Evolutionary conservation across 2,888 invertebrate genomes (phyloP), one percentile per base, ranked within the genome.

Genomic region (Orchestes rusci): DNA sequence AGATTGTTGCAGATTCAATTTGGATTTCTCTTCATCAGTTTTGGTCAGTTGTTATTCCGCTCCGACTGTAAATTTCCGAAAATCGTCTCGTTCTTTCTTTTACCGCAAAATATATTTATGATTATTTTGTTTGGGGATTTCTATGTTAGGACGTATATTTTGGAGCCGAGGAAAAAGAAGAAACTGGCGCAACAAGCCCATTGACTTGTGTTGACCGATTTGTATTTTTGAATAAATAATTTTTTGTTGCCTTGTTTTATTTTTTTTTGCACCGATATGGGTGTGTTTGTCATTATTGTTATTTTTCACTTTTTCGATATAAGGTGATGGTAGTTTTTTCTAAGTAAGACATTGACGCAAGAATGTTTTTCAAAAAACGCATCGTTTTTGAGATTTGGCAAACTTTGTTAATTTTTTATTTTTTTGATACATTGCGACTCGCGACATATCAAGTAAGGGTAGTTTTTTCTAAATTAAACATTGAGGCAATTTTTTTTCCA

Each of bases 41-140:
- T 72, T 65, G 49, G 62, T 0, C 55, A 64, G 10, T 48, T 76
- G 28, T 55, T 73, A 1, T 69, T 77, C 58, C 64, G 62, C 23
- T 59, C 72, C 0, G 70, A 76, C 51, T 84, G 84, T 54, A 69
- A 55, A 0, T 82, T 73, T 55, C 81, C 83, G 1, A 68, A 70
- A 10, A 74, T 76, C 71, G 61, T 66, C 0, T 66, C 73, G 0
- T 70, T 71, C 0, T 15, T 79, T 0, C 71, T 79, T 35, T 61
- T 82, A 1, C 77, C 79, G 0, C 83, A 84, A 59, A 79, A 81
- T 59, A 28, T 77, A 0, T 78, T 80, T 56, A 80, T 84, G 74
- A 65, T 82, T 0, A 56, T 76, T 3, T 63, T 84, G 2, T 84
- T 84, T 58, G 58, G 69, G 1, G 80, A 84, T 44, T 84, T 84